These are phyloP conservation scores for Microtus richardsoni DNA, from an alignment of 2,113 vertebrate species.

Conservation along the genomic window DNA sequence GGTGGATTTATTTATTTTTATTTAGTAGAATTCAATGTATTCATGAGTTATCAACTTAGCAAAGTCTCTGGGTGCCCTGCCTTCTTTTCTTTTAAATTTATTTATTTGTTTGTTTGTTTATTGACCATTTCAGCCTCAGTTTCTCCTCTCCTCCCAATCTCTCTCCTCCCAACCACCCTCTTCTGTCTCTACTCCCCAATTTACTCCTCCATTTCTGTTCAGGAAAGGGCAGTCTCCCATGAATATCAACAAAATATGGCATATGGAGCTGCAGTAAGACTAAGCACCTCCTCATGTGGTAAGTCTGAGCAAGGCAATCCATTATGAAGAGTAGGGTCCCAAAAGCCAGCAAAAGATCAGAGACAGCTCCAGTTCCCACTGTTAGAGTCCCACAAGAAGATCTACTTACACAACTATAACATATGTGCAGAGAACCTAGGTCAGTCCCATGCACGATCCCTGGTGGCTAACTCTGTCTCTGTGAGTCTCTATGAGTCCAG, in stretches of 20 bases:
- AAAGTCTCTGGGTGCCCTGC: not conserved
- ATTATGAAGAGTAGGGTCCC: not conserved
- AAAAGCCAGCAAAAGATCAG: not conserved
- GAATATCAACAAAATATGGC: not conserved
- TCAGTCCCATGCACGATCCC: not conserved
- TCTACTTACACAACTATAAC: not conserved
- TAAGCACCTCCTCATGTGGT: not conserved
- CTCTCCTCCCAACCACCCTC: not conserved
- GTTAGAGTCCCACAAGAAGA: not conserved
- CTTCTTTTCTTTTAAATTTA: not conserved
- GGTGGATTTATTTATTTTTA: not conserved
- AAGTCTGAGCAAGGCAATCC: not conserved
- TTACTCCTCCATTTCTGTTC: not conserved
- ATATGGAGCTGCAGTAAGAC: not conserved
- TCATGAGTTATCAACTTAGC: not conserved
- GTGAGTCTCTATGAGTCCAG: not conserved
- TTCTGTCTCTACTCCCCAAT: not conserved
- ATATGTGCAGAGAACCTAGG: not conserved
- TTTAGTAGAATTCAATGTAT: constrained; percentile 5
- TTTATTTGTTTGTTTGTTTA: not conserved
- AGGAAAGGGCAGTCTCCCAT: not conserved
- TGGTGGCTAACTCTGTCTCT: not conserved
- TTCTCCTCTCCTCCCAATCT: not conserved
- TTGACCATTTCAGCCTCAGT: not conserved
- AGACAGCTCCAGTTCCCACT: not conserved